Conservation (phyloP, 1,140 invertebrate species). For the Spodoptera litura region DNA sequence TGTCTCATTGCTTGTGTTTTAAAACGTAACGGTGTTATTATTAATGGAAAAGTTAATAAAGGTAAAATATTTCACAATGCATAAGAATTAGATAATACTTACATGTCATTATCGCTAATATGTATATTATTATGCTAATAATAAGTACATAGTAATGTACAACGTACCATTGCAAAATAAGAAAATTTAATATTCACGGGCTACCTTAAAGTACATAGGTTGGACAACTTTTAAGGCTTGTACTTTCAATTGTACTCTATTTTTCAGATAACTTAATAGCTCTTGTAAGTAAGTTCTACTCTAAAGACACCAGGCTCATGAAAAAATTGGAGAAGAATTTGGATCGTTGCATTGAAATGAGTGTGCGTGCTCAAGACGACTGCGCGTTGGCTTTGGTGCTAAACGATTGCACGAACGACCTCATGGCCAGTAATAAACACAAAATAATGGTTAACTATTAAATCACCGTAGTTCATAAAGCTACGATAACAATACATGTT, state of each 20-base stretch:
- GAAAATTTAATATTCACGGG: neutral
- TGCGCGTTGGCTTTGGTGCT: conserved; percentile 70
- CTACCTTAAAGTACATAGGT: neutral
- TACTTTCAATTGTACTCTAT: neutral
- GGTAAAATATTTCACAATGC: conserved; percentile 55
- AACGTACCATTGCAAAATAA: too few species aligned
- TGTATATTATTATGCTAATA: too few species aligned
- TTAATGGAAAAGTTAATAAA: conserved; percentile 74
- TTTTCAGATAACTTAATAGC: conserved; percentile 69
- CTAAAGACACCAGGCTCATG: conserved; percentile 73
- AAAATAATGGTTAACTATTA: conserved; percentile 70
- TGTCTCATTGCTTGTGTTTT: conserved; percentile 79
- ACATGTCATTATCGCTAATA: too few species aligned
- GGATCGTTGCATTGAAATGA: conserved; percentile 72
- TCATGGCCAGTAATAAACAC: conserved; percentile 75
- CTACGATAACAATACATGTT: neutral
- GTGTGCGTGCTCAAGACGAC: conserved; percentile 63
- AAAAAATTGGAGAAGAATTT: conserved; percentile 78
- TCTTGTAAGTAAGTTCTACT: conserved; percentile 74
- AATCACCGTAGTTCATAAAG: neutral
- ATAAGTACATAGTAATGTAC: too few species aligned
- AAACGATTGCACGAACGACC: conserved; percentile 75
- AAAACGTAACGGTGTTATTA: conserved; percentile 75
- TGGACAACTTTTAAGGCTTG: neutral
- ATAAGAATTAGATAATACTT: too few species aligned